phyloP scores from a whole-genome alignment of 2,888 invertebrate genomes.

The Eupelmus urozonus region DNA sequence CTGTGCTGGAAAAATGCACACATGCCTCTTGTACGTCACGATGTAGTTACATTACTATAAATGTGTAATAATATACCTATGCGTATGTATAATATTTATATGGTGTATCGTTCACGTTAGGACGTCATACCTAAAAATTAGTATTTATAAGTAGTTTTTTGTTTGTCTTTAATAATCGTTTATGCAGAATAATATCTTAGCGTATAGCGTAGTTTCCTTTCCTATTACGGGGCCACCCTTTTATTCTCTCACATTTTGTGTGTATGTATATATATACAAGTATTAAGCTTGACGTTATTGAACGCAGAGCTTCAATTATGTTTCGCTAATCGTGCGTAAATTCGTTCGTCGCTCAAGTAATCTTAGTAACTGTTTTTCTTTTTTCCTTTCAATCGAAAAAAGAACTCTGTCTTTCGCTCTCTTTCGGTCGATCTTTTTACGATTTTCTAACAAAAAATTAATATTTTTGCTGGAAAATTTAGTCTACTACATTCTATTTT shows the following conservation, averaged over 20 bases:
- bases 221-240: conserved; percentile 59
- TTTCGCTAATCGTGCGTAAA: conserved; percentile 57
- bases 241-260: conserved; percentile 43
- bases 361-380: conserved; percentile 43
- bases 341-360: conserved; percentile 51
- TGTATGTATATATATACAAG: conserved; percentile 63
- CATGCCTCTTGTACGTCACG: conserved; percentile 67
- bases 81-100: conserved; percentile 70
- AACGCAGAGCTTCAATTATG: conserved; percentile 52
- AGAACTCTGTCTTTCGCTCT: conserved; percentile 40
- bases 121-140: conserved; percentile 67
- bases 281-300: conserved; percentile 51
- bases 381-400: conserved; percentile 32
- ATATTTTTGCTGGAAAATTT: conserved; percentile 13
- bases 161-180: conserved; percentile 58
- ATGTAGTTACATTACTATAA: conserved; percentile 64
- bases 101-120: conserved; percentile 67
- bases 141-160: conserved; percentile 68
- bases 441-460: conserved; percentile 30
- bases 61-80: conserved; percentile 61
- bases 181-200: conserved; percentile 65
- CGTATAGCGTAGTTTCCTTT: conserved; percentile 63
- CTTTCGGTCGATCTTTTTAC: conserved; percentile 19
- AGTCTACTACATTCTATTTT: conserved; percentile 19
- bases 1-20: conserved; percentile 72